These are phyloP conservation scores for Perizoma flavofasciatum DNA, from an alignment of 2,888 invertebrate species.

Conservation along the genomic window DNA sequence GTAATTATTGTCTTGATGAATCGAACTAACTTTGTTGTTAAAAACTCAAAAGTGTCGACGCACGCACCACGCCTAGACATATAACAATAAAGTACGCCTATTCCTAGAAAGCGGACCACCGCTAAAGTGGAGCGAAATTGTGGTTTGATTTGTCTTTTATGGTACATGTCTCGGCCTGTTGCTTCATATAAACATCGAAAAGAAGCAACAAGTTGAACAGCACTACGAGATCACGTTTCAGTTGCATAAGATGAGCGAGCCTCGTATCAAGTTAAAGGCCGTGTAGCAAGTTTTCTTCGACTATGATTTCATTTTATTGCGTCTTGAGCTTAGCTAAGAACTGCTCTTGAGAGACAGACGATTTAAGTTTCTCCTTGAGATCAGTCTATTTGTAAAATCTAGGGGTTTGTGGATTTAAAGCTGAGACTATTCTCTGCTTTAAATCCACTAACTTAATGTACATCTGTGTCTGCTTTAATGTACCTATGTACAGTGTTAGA, in stretches of 20 bases:
- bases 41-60: no score
- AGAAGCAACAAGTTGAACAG: conserved; percentile 20
- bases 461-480: no score
- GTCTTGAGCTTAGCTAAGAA: background rate
- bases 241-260: conserved; percentile 36
- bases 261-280: conserved; percentile 33
- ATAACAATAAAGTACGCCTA: no score
- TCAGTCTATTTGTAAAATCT: background rate
- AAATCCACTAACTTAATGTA: no score
- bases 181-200: conserved; percentile 26
- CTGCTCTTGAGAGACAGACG: conserved; percentile 9
- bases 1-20: no score
- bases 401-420: background rate
- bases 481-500: no score
- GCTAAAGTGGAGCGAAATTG: conserved; percentile 2
- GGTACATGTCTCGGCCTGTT: conserved; percentile 23
- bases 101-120: conserved; percentile 15
- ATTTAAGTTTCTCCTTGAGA: conserved; percentile 5
- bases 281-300: conserved; percentile 13
- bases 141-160: conserved; percentile 15
- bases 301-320: conserved; percentile 15
- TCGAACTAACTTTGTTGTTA: no score
- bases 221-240: conserved; percentile 26
- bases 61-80: no score
- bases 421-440: no score